Base-by-base conservation (phyloP, 2,797 vertebrate genomes). In the Babyrousa celebensis region DNA sequence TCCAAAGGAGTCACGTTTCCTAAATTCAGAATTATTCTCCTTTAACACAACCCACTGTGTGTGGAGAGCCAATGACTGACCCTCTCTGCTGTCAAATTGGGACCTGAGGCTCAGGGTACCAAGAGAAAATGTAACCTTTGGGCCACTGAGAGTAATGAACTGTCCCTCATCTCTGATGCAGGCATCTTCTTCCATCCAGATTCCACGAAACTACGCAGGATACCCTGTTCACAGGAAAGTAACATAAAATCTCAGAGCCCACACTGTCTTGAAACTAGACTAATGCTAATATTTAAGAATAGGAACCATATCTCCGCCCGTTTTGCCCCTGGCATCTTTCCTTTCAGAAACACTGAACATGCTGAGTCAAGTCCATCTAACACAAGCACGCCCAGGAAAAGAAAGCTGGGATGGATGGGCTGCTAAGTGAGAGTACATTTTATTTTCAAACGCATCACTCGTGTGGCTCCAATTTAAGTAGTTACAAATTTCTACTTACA, bases 391-490 rank as follows among this genome's bases (percentile, higher is more conserved):
- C 20, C 36, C 23, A 9, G 9, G 3, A 62, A 85, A 0, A 77
- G 70, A 52, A 60, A 29, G 15, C 48, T 29, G 27, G 36, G 75
- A 74, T 1, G 43, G 4, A 63, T 1, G 8, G 14, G 10, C 32
- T 77, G 63, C 43, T 82, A 79, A 85, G 65, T 36, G 40, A 86
- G 79, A 92, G 21, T 4, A 12, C 21, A 65, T 70, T 65, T 83
- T 87, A 67, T 89, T 56, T 78, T 65, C 82, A 62, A 78, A 85
- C 20, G 68, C 90, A 68, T 65, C 79, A 71, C 10, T 85, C 16
- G 29, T 17, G 8, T 10, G 23, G 18, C 23, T 83, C 29, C 12
- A 71, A 7, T 15, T 40, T 71, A 56, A 72, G 16, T 5, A 3
- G 36, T n/a, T n/a, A 52, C 40, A 78, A 90, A 54, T n/a, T 43